These are phyloP conservation scores for Cotesia chilonis DNA, from an alignment of 1,140 invertebrate species.

Conservation along the genomic window DNA sequence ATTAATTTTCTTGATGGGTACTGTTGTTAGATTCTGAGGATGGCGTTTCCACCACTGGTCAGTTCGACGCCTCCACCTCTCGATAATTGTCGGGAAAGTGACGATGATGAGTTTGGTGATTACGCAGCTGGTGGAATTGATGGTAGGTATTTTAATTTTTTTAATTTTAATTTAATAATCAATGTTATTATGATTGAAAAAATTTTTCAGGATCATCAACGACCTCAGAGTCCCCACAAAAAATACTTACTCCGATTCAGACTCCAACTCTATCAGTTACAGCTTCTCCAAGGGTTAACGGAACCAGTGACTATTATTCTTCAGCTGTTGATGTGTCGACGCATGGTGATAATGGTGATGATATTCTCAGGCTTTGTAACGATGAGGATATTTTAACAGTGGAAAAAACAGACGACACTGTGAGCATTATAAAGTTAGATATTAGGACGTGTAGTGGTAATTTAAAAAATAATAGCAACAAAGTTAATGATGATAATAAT, in stretches of 20 bases:
- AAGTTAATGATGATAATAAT: conserved; percentile 40
- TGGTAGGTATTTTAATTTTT: conserved; percentile 44
- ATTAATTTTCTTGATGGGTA: background rate
- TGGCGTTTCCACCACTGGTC: conserved; percentile 70
- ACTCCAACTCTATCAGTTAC: conserved; percentile 50
- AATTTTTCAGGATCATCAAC: conserved; percentile 60
- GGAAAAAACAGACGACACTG: conserved; percentile 52
- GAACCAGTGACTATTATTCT: conserved; percentile 42
- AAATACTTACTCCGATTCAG: conserved; percentile 51
- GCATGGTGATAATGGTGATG: conserved; percentile 15
- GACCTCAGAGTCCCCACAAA: conserved; percentile 63
- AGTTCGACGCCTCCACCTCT: conserved; percentile 73
- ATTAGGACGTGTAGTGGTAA: conserved; percentile 50
- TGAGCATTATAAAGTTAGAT: conserved; percentile 53
- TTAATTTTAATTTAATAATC: too few relatives aligned
- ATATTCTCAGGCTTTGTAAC: conserved; percentile 30
- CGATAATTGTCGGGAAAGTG: conserved; percentile 68
- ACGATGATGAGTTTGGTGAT: conserved; percentile 72
- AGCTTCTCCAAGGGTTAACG: conserved; percentile 55
- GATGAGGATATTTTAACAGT: conserved; percentile 55
- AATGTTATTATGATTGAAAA: too few relatives aligned
- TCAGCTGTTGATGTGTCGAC: conserved; percentile 14
- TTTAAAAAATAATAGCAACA: conserved; percentile 41
- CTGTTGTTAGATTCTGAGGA: conserved; percentile 24
- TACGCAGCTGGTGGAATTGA: conserved; percentile 66